A percentile compares a stretch with the other conserved stretches of the same genome.
phyloP scores from a whole-genome alignment of 2,797 vertebrate genomes.

The Melanotaenia trifasciata region DNA sequence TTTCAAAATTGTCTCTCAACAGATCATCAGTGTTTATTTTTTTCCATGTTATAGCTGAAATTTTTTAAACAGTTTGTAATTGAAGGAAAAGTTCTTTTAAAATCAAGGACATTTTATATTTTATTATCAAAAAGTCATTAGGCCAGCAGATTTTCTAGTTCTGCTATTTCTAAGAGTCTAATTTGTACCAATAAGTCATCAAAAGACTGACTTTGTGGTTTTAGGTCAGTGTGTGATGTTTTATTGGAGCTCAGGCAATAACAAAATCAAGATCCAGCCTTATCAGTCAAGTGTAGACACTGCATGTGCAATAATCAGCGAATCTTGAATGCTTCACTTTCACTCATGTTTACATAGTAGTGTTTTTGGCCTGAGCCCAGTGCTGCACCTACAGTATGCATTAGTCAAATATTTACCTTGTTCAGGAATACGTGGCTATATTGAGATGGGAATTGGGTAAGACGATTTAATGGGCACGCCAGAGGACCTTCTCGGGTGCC shows the following conservation, averaged over 20 bases:
- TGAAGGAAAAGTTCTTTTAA: constrained; percentile 57
- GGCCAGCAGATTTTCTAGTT: constrained; percentile 17
- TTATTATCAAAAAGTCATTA: constrained; percentile 47
- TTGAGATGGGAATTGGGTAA: constrained; percentile 80
- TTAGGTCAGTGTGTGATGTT: constrained; percentile 30
- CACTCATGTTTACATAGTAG: constrained; percentile 72
- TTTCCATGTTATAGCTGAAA: constrained; percentile 75
- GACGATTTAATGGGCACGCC: constrained; percentile 85
- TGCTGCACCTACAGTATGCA: constrained; percentile 81
- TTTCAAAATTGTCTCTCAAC: constrained; percentile 82
- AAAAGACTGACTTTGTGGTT: constrained; percentile 39
- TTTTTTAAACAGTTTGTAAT: constrained; percentile 72
- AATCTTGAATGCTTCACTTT: constrained; percentile 82
- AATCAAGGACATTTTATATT: constrained; percentile 52
- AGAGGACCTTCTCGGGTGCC: constrained; percentile 73
- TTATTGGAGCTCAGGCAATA: constrained; percentile 44
- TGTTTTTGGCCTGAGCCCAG: constrained; percentile 80
- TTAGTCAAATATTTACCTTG: constrained; percentile 88
- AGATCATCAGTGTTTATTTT: constrained; percentile 81
- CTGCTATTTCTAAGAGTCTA: constrained; percentile 19
- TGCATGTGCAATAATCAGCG: constrained; percentile 73
- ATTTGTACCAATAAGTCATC: constrained; percentile 47
- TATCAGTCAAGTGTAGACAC: constrained; percentile 69
- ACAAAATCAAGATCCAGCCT: constrained; percentile 58
- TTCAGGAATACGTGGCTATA: constrained; percentile 83